These are phyloP conservation scores for Vultur gryphus DNA, from an alignment of 2,797 vertebrate genomes.

Conservation along the genomic window DNA sequence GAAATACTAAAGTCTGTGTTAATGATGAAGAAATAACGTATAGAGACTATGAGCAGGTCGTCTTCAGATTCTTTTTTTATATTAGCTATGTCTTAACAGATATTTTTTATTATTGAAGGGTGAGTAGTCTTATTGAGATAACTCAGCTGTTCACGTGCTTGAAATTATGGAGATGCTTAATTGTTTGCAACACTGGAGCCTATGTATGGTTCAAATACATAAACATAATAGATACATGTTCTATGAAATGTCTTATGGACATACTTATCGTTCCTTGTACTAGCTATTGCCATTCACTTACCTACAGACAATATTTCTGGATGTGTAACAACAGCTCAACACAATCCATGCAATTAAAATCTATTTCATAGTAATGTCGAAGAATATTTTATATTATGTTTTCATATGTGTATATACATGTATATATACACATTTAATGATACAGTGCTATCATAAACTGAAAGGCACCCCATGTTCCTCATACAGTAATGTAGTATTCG, in stretches of 20 bases:
- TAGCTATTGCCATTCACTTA: neutral
- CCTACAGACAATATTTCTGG: neutral
- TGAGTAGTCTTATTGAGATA: neutral
- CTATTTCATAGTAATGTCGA: neutral
- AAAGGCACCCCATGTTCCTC: neutral
- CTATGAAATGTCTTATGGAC: neutral
- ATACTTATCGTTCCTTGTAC: neutral
- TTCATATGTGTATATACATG: neutral
- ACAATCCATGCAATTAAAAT: neutral
- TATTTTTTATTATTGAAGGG: neutral
- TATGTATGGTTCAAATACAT: neutral
- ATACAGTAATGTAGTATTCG: neutral
- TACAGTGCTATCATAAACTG: neutral
- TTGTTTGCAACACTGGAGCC: neutral
- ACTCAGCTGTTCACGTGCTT: neutral
- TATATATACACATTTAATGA: neutral
- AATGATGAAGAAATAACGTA: neutral
- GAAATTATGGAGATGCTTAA: neutral
- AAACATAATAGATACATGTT: neutral
- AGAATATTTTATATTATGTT: neutral
- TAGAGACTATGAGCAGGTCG: neutral
- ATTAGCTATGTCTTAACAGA: neutral
- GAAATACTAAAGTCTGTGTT: constrained; percentile 69
- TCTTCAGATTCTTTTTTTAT: neutral
- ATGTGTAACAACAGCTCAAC: neutral